Conservation (phyloP, 2,797 vertebrate species). For the Botia kubotai region DNA sequence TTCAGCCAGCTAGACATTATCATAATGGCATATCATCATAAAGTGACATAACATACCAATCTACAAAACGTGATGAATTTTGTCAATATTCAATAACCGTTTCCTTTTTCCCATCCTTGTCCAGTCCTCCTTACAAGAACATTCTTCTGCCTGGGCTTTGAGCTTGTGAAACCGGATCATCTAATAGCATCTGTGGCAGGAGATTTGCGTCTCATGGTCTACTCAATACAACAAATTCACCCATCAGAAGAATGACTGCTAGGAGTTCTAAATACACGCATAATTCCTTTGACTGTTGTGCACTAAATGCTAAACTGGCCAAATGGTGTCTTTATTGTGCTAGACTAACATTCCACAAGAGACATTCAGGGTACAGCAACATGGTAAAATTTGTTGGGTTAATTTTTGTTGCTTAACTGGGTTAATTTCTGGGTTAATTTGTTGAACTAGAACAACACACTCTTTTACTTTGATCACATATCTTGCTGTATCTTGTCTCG, state of each 20-base stretch:
- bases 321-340: not conserved
- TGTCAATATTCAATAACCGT: not conserved
- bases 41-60: not conserved
- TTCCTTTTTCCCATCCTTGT: constrained; percentile 7
- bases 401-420: no score
- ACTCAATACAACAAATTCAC: constrained; percentile 82
- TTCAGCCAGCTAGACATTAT: not conserved
- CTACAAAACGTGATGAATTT: not conserved
- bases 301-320: not conserved
- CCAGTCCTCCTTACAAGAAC: constrained; percentile 84
- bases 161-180: constrained; percentile 85
- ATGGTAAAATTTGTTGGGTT: not conserved
- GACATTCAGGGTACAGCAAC: not conserved
- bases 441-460: not conserved
- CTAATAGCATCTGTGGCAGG: constrained; percentile 80
- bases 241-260: constrained; percentile 78
- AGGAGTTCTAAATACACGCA: not conserved
- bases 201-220: constrained; percentile 88
- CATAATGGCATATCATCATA: not conserved
- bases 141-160: constrained; percentile 88
- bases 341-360: not conserved
- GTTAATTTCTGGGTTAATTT: not conserved
- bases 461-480: not conserved
- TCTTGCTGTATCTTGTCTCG: not conserved
- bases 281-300: constrained; percentile 6